Evolutionary conservation across 1,140 invertebrate genomes (phyloP), one percentile per base, ranked within the genome.

Genomic region (Zaprionus nigranus): DNA sequence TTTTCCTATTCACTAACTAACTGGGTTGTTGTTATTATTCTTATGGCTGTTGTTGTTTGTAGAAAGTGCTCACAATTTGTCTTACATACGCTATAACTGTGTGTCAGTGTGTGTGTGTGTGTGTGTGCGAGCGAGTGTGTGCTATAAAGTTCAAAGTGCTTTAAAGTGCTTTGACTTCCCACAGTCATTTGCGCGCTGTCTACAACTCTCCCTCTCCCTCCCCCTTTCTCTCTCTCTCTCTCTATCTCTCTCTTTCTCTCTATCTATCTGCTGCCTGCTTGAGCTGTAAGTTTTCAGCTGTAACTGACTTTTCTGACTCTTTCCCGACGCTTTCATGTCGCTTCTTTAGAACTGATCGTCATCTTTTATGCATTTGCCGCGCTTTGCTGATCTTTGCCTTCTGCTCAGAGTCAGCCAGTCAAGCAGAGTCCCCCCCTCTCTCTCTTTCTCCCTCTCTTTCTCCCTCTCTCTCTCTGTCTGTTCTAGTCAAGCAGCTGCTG

Each of bases 131-230:
- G 30, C 28, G 49, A 56, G 56, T 76, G 30, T 54, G 28, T 69
- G 61, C 71, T 79, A 72, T 72, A 70, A 73, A 88, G 85, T 90
- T 78, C 85, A 90, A 88, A 90, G 81, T 80, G 83, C 84, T 90
- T 81, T 88, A 78, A 74, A 84, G 83, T 81, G 68, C 80, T 88
- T 90, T 81, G 81, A 88, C 73, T 71, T 75, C 72, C 72, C 72
- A 69, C 72, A 75, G 66, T 75, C 72, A 70, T 69, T 70, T 75
- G 59, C 40, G 43, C 24, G 43, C 24, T 43, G 17, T 51, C 63
- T 28, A 38, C 64, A 34, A 34, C 30, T 34, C 30, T 38, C 57
- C 40, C 46, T 22, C 15, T 9, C 36, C 30, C 40, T 6, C 40
- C 24, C 24, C 6, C n/a, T 17, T 34, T 20, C 15, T 40, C 34